phyloP scores from a whole-genome alignment of 2,113 vertebrate genomes.

The Heloderma charlesbogerti region DNA sequence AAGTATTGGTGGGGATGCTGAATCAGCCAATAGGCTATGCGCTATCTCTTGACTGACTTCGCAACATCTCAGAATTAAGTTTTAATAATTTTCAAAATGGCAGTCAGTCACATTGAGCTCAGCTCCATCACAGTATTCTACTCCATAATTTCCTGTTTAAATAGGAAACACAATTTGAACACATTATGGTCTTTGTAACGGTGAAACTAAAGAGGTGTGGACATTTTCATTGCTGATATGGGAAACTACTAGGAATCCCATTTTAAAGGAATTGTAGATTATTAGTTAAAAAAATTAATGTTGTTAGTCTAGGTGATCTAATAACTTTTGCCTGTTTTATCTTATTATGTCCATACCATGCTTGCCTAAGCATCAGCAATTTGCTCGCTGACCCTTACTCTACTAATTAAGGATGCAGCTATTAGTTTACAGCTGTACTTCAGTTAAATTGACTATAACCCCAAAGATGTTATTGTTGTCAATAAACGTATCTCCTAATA shows the following conservation, averaged over 20 bases:
- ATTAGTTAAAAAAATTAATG: not conserved
- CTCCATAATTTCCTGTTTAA: not conserved
- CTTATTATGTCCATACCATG: constrained; percentile 14
- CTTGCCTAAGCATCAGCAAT: constrained; percentile 47
- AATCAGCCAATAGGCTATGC: not conserved
- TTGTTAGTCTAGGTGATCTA: constrained; percentile 15
- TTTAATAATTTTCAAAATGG: not conserved
- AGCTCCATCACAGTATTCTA: not conserved
- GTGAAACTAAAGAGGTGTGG: not conserved
- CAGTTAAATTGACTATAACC: constrained; percentile 38
- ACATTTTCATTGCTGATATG: not conserved
- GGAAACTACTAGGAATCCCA: too few relatives aligned
- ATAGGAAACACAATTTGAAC: constrained; percentile 18
- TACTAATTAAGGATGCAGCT: constrained; percentile 55
- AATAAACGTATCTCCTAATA: constrained; percentile 24
- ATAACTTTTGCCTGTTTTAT: constrained; percentile 34
- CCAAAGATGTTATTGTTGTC: constrained; percentile 28
- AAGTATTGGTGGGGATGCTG: not conserved
- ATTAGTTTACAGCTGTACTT: constrained; percentile 8
- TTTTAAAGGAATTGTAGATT: not conserved
- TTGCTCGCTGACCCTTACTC: constrained; percentile 59
- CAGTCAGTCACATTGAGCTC: not conserved
- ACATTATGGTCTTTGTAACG: not conserved
- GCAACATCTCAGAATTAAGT: not conserved
- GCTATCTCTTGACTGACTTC: not conserved